Conservation (phyloP, 92 coral and sea anemone species). For the Blastomussa wellsi region DNA sequence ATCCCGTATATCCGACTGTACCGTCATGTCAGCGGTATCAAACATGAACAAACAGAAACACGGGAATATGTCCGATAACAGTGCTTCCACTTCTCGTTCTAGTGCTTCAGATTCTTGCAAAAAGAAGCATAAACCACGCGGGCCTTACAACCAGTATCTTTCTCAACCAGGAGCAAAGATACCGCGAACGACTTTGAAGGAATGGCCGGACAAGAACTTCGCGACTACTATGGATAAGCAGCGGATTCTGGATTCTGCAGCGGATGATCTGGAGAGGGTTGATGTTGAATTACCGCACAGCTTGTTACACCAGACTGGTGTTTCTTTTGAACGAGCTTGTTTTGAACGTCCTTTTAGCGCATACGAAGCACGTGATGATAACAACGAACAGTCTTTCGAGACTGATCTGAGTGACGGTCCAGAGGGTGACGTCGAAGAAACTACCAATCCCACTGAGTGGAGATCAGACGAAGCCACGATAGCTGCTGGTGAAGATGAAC, state of each 20-base stretch:
- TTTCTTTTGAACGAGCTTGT: slow-evolving; percentile 19
- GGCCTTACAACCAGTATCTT: slow-evolving; percentile 71
- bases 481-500: slow-evolving; percentile 3
- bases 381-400: slow-evolving; percentile 24
- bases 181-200: slow-evolving; percentile 51
- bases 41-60: too few species aligned
- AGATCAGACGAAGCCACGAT: slow-evolving; percentile 12
- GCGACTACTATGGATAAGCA: too few species aligned
- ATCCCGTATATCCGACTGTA: slow-evolving; percentile 42
- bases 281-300: slow-evolving; percentile 9
- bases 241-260: slow-evolving; percentile 25
- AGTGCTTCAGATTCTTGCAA: not conserved
- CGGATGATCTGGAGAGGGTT: slow-evolving; percentile 14
- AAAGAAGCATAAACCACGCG: slow-evolving; percentile 48
- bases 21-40: slow-evolving; percentile 11
- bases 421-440: slow-evolving; percentile 15
- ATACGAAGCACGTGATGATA: not conserved
- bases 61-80: too few species aligned
- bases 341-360: not conserved
- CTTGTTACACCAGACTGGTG: slow-evolving; percentile 7
- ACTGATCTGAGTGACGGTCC: slow-evolving; percentile 15
- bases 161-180: slow-evolving; percentile 61
- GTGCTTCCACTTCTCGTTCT: too few species aligned
- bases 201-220: slow-evolving; percentile 44
- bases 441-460: not conserved